Evolutionary conservation across 2,113 vertebrate species (phyloP), one percentile per base, ranked within the genome.

Genomic region (Lasiurus cinereus): DNA sequence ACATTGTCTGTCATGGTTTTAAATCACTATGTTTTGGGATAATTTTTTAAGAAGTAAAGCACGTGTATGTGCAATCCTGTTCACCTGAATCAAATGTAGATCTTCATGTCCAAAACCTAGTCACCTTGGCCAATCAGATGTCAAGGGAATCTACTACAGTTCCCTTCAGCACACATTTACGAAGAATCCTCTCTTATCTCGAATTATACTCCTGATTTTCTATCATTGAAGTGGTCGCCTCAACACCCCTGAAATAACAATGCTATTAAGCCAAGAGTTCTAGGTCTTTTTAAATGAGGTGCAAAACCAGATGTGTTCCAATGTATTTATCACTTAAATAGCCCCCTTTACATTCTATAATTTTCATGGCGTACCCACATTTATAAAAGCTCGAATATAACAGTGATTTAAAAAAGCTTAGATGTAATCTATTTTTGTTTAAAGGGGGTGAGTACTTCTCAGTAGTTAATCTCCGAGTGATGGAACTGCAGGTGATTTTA

Each of bases 61-160:
- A 27, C 33, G 19, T 0, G 0, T 48, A 13, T 4, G 2, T 43
- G 16, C 8, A 33, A 15, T 13, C 52, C 50, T 2, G 1, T 52
- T 70, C 19, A 11, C 39, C 10, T 31, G 56, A 85, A 50, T 59
- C 67, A 54, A 48, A n/a, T 0, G 9, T 10, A 22, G n/a, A 13
- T 31, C n/a, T 85, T 72, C 22, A 22, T 11, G 18, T 24, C 50
- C 67, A 52, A 52, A 43, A 33, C 33, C 76, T 0, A 69, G 31
- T 11, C 36, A n/a, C 64, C 15, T 2, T 3, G 1, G 5, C 69
- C 82, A 62, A 4, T 3, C 3, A n/a, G 33, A 11, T 0, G 52
- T 5, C 22, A 33, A 39, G 14, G 69, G 9, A 7, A 27, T 54
- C 67, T 16, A 43, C 59, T 24, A 2, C 54, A 39, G 19, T 1